Percentiles rank a stretch among this genome's conserved stretches.
Conservation (phyloP, 1,140 invertebrate species). For the Drosophila kurseongensis region DNA sequence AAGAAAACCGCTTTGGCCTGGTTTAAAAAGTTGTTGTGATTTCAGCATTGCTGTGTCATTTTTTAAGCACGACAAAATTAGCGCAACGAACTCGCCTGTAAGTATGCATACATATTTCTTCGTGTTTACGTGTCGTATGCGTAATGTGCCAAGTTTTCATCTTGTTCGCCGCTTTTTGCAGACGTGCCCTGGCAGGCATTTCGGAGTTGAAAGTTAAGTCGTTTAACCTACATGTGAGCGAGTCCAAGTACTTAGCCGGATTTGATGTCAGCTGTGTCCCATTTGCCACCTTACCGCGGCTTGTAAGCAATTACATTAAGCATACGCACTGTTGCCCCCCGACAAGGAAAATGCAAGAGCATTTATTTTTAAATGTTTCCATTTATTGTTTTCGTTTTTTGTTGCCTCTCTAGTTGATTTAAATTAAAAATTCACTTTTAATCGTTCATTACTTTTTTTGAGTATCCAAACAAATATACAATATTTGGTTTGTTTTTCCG, state of each 20-base stretch:
- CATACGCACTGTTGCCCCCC: conserved; percentile 44
- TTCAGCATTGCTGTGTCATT: conserved; percentile 23
- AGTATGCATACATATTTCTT: conserved; percentile 28
- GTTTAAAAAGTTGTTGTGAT: conserved; percentile 48
- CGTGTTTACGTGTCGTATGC: conserved; percentile 62
- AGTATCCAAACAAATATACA: conserved; percentile 62
- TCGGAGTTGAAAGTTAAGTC: conserved; percentile 57
- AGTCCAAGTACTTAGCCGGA: conserved; percentile 54
- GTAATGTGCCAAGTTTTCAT: conserved; percentile 52
- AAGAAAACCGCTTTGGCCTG: conserved; percentile 23
- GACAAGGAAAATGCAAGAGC: conserved; percentile 1
- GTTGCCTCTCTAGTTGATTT: conserved; percentile 59
- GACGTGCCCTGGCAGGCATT: conserved; percentile 26
- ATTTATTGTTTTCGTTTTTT: conserved; percentile 44
- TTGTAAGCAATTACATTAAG: conserved; percentile 63
- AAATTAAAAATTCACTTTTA: conserved; percentile 70
- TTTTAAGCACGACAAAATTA: conserved; percentile 65
- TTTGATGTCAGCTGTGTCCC: conserved; percentile 43
- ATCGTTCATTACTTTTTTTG: conserved; percentile 51
- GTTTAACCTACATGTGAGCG: conserved; percentile 60
- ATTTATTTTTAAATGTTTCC: conserved; percentile 14
- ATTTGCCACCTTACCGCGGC: neutral
- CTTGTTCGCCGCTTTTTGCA: conserved; percentile 7
- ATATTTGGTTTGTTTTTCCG: conserved; percentile 58
- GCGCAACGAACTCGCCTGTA: conserved; percentile 53